Evolutionary conservation across 1,140 invertebrate species (phyloP).

Genomic region (Eufriesea mexicana): DNA sequence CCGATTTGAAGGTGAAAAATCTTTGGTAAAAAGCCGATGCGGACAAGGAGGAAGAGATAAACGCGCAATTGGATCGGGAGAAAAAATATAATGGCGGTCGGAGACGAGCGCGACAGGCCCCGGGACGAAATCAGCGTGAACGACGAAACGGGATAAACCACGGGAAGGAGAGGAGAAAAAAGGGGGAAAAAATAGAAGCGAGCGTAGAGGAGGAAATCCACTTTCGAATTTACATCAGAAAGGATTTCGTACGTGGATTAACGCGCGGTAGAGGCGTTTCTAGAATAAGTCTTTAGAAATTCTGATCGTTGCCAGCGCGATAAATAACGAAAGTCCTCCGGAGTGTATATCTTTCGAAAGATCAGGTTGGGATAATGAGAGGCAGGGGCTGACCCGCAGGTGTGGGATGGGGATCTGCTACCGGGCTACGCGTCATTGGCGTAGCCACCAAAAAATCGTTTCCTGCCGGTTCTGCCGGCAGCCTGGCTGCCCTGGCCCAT

Average conservation of each 20-base stretch:
- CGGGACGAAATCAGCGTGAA: neutral
- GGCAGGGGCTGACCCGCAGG: conserved; percentile 78
- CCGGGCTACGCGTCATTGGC: conserved; percentile 80
- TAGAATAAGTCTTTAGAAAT: conserved; percentile 75
- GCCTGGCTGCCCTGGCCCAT: neutral
- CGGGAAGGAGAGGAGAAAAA: neutral
- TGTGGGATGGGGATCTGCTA: conserved; percentile 80
- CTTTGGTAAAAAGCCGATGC: too few relatives aligned
- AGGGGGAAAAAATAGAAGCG: neutral
- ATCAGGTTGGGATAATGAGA: conserved; percentile 81
- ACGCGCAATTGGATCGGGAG: neutral
- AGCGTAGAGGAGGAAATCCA: conserved; percentile 10
- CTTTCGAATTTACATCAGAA: conserved; percentile 38
- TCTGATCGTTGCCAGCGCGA: conserved; percentile 78
- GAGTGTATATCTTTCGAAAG: conserved; percentile 78
- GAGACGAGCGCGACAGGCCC: too few relatives aligned
- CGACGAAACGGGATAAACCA: neutral
- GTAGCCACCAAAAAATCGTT: conserved; percentile 72
- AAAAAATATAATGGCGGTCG: neutral
- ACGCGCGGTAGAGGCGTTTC: conserved; percentile 62
- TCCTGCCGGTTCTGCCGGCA: neutral
- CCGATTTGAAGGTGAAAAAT: too few relatives aligned
- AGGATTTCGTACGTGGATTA: conserved; percentile 54
- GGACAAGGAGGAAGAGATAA: neutral
- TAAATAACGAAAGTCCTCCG: conserved; percentile 79